Base-by-base conservation (phyloP, 2,888 invertebrate species). In the Cacoxenus indagator region DNA sequence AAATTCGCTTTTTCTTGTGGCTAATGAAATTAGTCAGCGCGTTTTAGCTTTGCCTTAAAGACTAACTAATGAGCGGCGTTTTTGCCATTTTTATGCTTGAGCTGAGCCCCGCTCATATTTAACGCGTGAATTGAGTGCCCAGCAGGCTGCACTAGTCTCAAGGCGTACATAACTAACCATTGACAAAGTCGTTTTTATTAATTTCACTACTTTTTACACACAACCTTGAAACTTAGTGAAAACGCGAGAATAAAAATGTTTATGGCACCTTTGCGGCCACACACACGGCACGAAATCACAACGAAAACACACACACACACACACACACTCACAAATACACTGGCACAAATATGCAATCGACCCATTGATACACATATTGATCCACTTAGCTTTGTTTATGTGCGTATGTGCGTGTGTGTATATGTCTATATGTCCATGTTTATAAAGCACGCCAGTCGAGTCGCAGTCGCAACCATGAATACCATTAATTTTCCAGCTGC, bases 211-310 rank as follows among this genome's bases (percentile, higher is more conserved):
- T 55, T 61, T 61, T 9, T 17, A 65, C 51, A 31, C 46, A 64
- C 75, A 83, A 80, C 82, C 82, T 82, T 83, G 82, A 83, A 83
- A 75, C 72, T 78, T 84, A 84, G 9, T 83, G 80, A 83, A 82
- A 37, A 37, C n/a, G n/a, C n/a, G n/a, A 37, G 37, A 37, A 37
- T 11, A 37, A 82, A 75, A 72, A 76, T 80, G 54, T 75, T 76
- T 79, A 84, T 82, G 75, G 75, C 75, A 70, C 71, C 81, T 69
- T 72, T 43, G 78, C 57, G 29, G 27, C n/a, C n/a, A n/a, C n/a
- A n/a, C n/a, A n/a, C 66, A 72, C 65, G 11, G 2, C 8, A 45
- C 24, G 54, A 22, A 43, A 9, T 55, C 17, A 19, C 65, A 19
- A 24, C 17, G 14, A n/a, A n/a, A n/a, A 65, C 51, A 29, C 43